These are phyloP conservation scores for Mesorhabditis spiculigera DNA, from an alignment of 2,888 invertebrate species.

Conservation along the genomic window DNA sequence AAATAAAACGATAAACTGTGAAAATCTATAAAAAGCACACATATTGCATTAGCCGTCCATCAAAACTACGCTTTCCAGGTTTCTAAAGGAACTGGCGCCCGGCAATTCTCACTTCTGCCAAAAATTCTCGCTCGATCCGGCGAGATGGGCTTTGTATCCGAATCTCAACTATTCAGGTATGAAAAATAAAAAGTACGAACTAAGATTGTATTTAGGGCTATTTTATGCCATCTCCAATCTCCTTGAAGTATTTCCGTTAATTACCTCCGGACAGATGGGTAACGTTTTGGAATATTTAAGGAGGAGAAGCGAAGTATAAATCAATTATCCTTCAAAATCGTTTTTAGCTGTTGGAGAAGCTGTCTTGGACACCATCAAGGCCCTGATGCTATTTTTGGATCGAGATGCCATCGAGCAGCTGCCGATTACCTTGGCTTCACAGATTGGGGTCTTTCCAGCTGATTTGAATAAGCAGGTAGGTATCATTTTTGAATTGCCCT, in stretches of 20 bases:
- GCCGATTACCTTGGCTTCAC: constrained; percentile 87
- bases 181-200: neutral
- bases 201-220: constrained; percentile 61
- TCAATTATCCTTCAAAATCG: no score
- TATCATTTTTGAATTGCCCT: no score
- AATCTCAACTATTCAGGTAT: constrained; percentile 88
- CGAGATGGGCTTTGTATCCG: constrained; percentile 84
- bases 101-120: constrained; percentile 43
- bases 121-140: constrained; percentile 64
- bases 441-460: constrained; percentile 84
- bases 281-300: neutral
- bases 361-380: constrained; percentile 86
- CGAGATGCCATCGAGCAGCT: constrained; percentile 91
- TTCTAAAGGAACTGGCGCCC: constrained; percentile 81
- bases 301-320: no score
- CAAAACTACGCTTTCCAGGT: constrained; percentile 68
- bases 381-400: constrained; percentile 90
- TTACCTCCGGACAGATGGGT: constrained; percentile 73
- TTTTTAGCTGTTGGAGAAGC: constrained; percentile 83
- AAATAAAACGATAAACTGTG: no score
- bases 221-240: constrained; percentile 84
- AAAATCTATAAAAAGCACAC: no score
- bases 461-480: constrained; percentile 78
- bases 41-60: neutral
- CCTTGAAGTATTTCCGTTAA: constrained; percentile 86